These are phyloP conservation scores for Pyxicephalus adspersus DNA, from an alignment of 2,113 vertebrate genomes.

Conservation along the genomic window DNA sequence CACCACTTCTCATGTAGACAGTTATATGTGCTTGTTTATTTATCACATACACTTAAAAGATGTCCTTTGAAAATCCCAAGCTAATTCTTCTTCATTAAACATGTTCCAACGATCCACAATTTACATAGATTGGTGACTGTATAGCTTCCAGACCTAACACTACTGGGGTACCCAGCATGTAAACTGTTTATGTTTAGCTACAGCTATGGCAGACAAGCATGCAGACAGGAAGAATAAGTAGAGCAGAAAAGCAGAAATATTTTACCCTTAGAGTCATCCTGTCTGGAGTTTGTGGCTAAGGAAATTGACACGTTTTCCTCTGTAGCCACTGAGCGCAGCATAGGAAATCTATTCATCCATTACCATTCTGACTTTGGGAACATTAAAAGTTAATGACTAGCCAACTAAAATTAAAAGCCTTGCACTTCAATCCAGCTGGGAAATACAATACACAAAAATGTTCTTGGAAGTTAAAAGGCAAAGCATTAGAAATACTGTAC, in stretches of 20 bases:
- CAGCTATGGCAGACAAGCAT: not conserved
- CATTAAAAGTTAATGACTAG: conserved; percentile 32
- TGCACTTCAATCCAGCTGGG: not conserved
- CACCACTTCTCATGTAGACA: too few species aligned
- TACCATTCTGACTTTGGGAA: not conserved
- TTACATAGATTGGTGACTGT: not conserved
- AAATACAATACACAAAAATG: not conserved
- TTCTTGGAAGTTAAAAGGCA: not conserved
- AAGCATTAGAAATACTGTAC: not conserved
- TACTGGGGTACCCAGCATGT: not conserved
- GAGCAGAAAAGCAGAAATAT: conserved; percentile 19
- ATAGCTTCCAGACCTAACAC: not conserved
- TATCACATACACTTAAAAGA: too few species aligned
- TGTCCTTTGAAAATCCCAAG: too few species aligned
- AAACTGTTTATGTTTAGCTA: not conserved
- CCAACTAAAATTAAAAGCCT: conserved; percentile 24
- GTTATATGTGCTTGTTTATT: too few species aligned
- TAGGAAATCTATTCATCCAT: conserved; percentile 3
- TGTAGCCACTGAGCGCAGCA: not conserved
- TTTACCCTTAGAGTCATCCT: not conserved
- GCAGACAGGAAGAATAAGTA: not conserved
- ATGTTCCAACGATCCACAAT: too few species aligned
- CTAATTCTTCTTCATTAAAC: too few species aligned
- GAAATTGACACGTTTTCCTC: not conserved
- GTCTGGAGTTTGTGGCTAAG: not conserved